These are phyloP conservation scores for Arizona elegans DNA, from an alignment of 2,113 vertebrate genomes.

Conservation along the genomic window DNA sequence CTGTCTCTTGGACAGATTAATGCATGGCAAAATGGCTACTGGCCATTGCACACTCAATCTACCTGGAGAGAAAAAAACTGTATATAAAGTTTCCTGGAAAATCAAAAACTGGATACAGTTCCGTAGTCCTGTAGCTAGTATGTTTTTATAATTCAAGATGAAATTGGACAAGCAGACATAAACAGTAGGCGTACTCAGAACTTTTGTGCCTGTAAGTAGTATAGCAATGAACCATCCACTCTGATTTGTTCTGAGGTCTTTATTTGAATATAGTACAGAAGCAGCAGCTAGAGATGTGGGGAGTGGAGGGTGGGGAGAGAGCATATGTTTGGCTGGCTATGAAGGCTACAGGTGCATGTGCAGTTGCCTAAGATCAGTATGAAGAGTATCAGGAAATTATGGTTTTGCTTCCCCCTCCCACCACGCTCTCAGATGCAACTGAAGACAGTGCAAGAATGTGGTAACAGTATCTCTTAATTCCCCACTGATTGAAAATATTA, in stretches of 20 bases:
- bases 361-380: neutral
- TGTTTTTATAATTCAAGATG: neutral
- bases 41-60: neutral
- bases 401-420: neutral
- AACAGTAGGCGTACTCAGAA: neutral
- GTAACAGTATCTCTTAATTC: conserved; percentile 15
- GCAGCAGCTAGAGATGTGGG: neutral
- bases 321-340: neutral
- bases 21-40: neutral
- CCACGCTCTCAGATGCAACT: neutral
- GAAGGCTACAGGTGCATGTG: neutral
- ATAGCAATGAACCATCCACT: neutral
- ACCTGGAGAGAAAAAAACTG: too few relatives aligned
- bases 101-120: neutral
- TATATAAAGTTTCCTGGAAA: neutral
- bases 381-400: neutral
- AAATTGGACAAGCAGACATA: neutral
- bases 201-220: neutral
- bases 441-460: neutral
- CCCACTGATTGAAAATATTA: conserved; percentile 5
- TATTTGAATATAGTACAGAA: neutral
- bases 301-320: neutral
- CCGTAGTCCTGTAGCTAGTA: neutral
- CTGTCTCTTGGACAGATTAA: neutral
- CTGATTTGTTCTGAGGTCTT: neutral